Conservation (phyloP, 53 echinoderm and acorn worm genomes). For the Echinometra lucunter region DNA sequence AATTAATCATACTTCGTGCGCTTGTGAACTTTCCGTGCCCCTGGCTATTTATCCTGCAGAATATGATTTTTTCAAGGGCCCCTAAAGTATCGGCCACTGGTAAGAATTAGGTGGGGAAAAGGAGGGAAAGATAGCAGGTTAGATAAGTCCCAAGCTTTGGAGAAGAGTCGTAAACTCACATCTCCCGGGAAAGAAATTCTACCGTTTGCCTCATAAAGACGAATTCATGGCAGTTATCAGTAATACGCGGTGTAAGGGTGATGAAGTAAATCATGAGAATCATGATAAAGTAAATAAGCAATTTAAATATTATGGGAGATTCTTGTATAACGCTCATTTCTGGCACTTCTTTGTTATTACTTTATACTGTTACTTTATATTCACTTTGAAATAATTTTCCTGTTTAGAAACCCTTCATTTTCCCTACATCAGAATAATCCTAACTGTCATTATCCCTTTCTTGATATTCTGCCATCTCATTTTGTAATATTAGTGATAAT, state of each 20-base stretch:
- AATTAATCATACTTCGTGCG: not conserved
- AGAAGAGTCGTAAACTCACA: not conserved
- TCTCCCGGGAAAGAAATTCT: not conserved
- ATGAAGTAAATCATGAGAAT: not conserved
- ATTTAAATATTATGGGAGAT: too few relatives aligned
- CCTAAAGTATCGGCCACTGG: not conserved
- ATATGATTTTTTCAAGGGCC: not conserved
- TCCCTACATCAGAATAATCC: too few relatives aligned
- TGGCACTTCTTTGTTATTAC: too few relatives aligned
- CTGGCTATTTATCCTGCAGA: not conserved
- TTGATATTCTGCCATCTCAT: too few relatives aligned
- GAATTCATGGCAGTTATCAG: not conserved
- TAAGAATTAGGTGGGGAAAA: not conserved
- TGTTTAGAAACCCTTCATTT: too few relatives aligned
- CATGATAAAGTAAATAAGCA: too few relatives aligned
- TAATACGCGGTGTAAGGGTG: not conserved
- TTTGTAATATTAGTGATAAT: too few relatives aligned
- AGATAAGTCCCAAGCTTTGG: not conserved
- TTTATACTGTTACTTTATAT: too few relatives aligned
- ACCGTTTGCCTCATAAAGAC: not conserved
- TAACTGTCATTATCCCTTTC: too few relatives aligned
- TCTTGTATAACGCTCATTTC: too few relatives aligned
- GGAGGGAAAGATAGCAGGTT: not conserved
- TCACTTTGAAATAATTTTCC: too few relatives aligned
- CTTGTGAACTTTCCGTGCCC: conserved; percentile 22